Base-by-base conservation (phyloP, 1,140 invertebrate genomes). In the Lasioglossum baleicum region DNA sequence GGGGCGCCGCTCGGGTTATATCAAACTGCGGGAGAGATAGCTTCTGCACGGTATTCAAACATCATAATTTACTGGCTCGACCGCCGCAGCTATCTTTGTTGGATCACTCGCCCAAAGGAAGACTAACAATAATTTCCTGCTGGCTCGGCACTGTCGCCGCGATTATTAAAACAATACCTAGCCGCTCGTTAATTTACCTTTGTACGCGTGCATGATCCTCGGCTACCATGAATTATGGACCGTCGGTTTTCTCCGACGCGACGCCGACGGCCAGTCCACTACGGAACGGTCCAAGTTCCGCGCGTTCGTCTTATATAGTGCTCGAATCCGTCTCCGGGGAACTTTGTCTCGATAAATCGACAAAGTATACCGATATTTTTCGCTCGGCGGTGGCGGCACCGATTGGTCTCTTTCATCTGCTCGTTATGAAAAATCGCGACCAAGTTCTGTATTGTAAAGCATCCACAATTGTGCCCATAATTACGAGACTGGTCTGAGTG, bases 41-140 rank as follows among this genome's bases (percentile, higher is more conserved):
- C 26, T 63, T 72, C 64, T 58, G 31, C 17, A 2, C 2, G n/a
- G 58, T 75, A 51, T 80, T 44, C 53, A 42, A 75, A 67, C 64
- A 61, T 61, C 71, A 42, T 75, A 75, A 80, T 80, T 67, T 66
- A 60, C 42, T 6, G 35, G 40, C 35, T 15, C 22, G 13, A 10
- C 31, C 3, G 63, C 7, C n/a, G 20, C 17, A 35, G 60, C 8
- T 72, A 60, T 80, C 70, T 60, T 51, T 58, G 77, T 74, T 35
- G n/a, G 15, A 80, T 74, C 42, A 74, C 64, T 67, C 42, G 44
- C 31, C 11, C 1, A 72, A 72, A 42, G 35, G 48, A 64, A n/a
- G 26, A 22, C 53, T 68, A 76, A 76, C 65, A 68, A 71, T 63
- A 71, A 63, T 77, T 77, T 77, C 44, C 67, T 71, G 13, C n/a